Evolutionary conservation across 2,888 invertebrate species (phyloP).

Genomic region (Agapostemon virescens): DNA sequence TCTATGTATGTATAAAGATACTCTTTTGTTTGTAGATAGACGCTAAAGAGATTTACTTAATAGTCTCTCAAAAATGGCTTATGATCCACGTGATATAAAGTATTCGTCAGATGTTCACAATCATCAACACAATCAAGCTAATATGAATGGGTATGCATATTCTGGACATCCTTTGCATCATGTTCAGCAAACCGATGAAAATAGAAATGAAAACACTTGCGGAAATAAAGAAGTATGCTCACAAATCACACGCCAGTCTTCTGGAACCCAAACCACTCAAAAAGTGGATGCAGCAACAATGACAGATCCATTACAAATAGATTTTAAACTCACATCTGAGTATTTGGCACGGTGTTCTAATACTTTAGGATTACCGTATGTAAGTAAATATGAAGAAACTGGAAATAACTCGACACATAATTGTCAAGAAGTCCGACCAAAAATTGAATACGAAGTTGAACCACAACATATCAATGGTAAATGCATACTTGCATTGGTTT

Average conservation of each 20-base stretch:
- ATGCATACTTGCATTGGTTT: not conserved
- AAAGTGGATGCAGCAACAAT: constrained; percentile 79
- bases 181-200: constrained; percentile 75
- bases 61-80: constrained; percentile 71
- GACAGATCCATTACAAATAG: constrained; percentile 79
- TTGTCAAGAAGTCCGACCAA: constrained; percentile 71
- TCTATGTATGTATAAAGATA: not conserved
- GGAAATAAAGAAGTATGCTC: constrained; percentile 74
- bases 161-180: constrained; percentile 63
- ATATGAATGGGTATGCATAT: constrained; percentile 69
- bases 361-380: constrained; percentile 76
- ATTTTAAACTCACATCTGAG: constrained; percentile 77
- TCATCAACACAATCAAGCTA: constrained; percentile 67
- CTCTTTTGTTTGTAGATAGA: constrained; percentile 42
- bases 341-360: constrained; percentile 77
- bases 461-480: constrained; percentile 77
- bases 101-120: constrained; percentile 71
- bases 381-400: constrained; percentile 74
- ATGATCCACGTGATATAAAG: constrained; percentile 74
- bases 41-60: constrained; percentile 15
- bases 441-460: constrained; percentile 75
- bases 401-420: constrained; percentile 71
- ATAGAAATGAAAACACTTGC: constrained; percentile 76
- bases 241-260: constrained; percentile 71
- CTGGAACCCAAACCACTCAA: constrained; percentile 75